phyloP scores from a whole-genome alignment of 2,888 invertebrate species.

The Leptura quadrifasciata region DNA sequence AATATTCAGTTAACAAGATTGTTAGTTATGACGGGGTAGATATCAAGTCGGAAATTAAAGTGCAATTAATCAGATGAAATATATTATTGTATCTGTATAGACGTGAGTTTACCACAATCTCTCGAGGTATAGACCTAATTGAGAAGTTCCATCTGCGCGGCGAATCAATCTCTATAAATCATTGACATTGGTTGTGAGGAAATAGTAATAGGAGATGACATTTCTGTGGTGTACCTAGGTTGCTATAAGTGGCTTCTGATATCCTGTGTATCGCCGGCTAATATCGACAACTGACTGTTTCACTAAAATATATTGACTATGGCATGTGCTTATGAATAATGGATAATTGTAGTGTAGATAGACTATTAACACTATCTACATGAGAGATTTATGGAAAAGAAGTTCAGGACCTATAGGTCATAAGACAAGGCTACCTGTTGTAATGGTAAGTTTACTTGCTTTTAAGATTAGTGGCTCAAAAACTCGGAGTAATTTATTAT shows the following conservation, averaged over 20 bases:
- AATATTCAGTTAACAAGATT: constrained; percentile 1
- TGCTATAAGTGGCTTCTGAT: constrained; percentile 10
- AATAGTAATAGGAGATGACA: constrained; percentile 29
- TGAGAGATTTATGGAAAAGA: too few relatives aligned
- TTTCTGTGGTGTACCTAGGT: constrained; percentile 1
- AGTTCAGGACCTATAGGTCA: too few relatives aligned
- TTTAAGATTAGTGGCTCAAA: too few relatives aligned
- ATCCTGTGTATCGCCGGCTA: constrained; percentile 14
- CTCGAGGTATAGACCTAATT: constrained; percentile 45
- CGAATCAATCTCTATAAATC: constrained; percentile 56
- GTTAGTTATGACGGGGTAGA: constrained; percentile 3
- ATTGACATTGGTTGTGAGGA: constrained; percentile 38
- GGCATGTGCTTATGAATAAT: background rate
- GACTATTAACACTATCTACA: too few relatives aligned
- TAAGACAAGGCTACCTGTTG: too few relatives aligned
- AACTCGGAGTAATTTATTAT: too few relatives aligned
- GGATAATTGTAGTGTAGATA: too few relatives aligned
- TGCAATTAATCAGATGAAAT: constrained; percentile 46
- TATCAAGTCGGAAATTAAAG: constrained; percentile 45
- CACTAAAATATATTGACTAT: background rate
- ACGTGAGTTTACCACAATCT: constrained; percentile 26
- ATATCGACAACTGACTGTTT: constrained; percentile 1
- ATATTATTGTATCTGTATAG: constrained; percentile 34
- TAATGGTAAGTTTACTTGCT: too few relatives aligned
- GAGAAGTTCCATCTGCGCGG: constrained; percentile 49